These are phyloP conservation scores for Cheilosia pagana DNA, from an alignment of 2,888 invertebrate species.

Conservation along the genomic window DNA sequence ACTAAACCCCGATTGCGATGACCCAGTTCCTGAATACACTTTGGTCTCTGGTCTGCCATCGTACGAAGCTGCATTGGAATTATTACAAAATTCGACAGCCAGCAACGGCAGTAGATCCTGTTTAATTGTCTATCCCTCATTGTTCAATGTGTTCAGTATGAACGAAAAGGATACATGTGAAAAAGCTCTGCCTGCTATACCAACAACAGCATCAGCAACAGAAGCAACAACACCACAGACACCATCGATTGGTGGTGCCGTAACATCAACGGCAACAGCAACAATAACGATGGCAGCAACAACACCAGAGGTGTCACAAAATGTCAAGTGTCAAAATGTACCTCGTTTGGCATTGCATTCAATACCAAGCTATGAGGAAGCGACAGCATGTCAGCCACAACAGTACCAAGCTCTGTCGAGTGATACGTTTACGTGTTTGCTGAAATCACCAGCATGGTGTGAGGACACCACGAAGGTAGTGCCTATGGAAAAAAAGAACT, in stretches of 20 bases:
- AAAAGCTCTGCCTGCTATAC: slow-evolving; percentile 4
- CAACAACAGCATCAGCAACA: slow-evolving; percentile 30
- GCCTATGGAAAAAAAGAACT: slow-evolving; percentile 45
- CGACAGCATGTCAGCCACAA: slow-evolving; percentile 60
- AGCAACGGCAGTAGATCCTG: slow-evolving; percentile 76
- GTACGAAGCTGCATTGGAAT: slow-evolving; percentile 86
- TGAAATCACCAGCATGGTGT: slow-evolving; percentile 62
- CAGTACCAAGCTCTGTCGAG: slow-evolving; percentile 54
- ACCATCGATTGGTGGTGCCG: slow-evolving; percentile 60
- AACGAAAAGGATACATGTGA: slow-evolving; percentile 77
- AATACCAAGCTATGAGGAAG: slow-evolving; percentile 74
- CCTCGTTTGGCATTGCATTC: slow-evolving; percentile 68
- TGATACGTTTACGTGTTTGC: slow-evolving; percentile 54
- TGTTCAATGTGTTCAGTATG: slow-evolving; percentile 80
- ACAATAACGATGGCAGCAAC: slow-evolving; percentile 56
- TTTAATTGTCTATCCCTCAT: slow-evolving; percentile 81
- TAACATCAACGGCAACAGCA: slow-evolving; percentile 52
- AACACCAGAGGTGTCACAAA: slow-evolving; percentile 59
- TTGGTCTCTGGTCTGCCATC: slow-evolving; percentile 87
- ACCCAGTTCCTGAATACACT: slow-evolving; percentile 87
- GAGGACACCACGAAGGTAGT: slow-evolving; percentile 52
- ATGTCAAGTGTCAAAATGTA: slow-evolving; percentile 68
- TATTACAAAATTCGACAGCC: slow-evolving; percentile 83
- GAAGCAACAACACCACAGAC: slow-evolving; percentile 67
- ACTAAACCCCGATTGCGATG: slow-evolving; percentile 82